Base-by-base conservation (phyloP, 2,797 vertebrate genomes). In the Phyllotis vaccarum region DNA sequence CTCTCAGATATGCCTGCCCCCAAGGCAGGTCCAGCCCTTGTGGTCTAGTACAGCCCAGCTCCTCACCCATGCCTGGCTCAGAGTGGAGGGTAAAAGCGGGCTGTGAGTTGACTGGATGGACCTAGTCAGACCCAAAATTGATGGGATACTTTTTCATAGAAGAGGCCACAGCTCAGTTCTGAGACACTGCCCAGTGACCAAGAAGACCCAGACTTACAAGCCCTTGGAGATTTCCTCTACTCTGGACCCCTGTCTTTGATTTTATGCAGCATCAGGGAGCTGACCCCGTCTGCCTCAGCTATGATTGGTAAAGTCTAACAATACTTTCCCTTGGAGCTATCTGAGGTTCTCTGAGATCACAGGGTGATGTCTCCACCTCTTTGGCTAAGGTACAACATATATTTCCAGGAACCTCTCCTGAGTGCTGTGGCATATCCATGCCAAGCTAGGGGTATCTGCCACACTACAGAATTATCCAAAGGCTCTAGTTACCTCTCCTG, bases 341-440 rank as follows among this genome's bases (percentile, higher is more conserved):
- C 0, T 0, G 6, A 58, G 75, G 56, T 10, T 0, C 10, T 2
- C 76, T 0, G 43, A 40, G 49, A 4, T 0, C 49, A 17, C 0
- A 1, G 31, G 1, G 21, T 3, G 49, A 24, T 2, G 21, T 16
- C 37, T 0, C 5, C 24, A 5, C 34, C 21, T 49, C 40, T 6
- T 1, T 31, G 2, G 2, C 0, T 22, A 22, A 29, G 14, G n/a
- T 19, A 5, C 0, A 0, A 7, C 0, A 13, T 11, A 0, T 21
- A 78, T 85, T 66, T 90, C 87, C 5, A 24, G 89, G 66, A 49
- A 52, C 31, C 34, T 83, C 10, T 5, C 52, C 49, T 16, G 78
- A 85, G 68, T 74, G 75, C 1, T 8, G 6, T 6, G 24, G 37
- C 37, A 43, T 49, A 29, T n/a, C 64, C 5, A 13, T 72, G 46